Evolutionary conservation across 2,113 vertebrate species (phyloP).

Genomic region (Morone saxatilis): DNA sequence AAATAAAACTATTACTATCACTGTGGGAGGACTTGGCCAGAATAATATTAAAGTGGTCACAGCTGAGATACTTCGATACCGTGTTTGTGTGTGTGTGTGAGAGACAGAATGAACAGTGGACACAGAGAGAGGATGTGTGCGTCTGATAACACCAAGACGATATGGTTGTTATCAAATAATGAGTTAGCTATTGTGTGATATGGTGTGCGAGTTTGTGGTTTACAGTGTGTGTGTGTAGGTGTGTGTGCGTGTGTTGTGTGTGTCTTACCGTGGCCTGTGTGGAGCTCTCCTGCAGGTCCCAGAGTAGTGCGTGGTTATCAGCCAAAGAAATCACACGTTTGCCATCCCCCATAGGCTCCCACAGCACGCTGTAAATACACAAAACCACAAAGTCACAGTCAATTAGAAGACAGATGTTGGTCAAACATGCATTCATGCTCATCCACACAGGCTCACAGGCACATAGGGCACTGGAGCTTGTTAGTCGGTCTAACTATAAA

Average conservation of each 20-base stretch:
- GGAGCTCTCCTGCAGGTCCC: slow-evolving; percentile 96
- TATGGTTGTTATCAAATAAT: slow-evolving; percentile 83
- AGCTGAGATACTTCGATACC: slow-evolving; percentile 20
- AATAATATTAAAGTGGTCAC: slow-evolving; percentile 39
- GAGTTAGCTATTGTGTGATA: slow-evolving; percentile 73
- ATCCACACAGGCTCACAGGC: not conserved
- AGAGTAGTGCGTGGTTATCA: slow-evolving; percentile 93
- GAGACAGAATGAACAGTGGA: slow-evolving; percentile 61
- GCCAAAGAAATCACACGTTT: slow-evolving; percentile 94
- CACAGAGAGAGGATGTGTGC: slow-evolving; percentile 57
- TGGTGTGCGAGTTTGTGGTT: slow-evolving; percentile 14
- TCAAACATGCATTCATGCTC: slow-evolving; percentile 12
- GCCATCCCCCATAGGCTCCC: slow-evolving; percentile 97
- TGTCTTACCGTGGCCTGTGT: slow-evolving; percentile 89
- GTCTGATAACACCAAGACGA: slow-evolving; percentile 71
- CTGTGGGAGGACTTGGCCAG: slow-evolving; percentile 37
- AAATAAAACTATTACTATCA: slow-evolving; percentile 47
- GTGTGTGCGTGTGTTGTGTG: slow-evolving; percentile 45
- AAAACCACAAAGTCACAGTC: slow-evolving; percentile 31
- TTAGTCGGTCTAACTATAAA: not conserved
- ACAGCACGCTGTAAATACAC: slow-evolving; percentile 87
- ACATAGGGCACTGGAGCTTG: not conserved
- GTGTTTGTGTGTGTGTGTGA: not conserved
- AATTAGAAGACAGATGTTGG: slow-evolving; percentile 25
- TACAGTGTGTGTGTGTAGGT: slow-evolving; percentile 13